Evolutionary conservation across 2,113 vertebrate genomes (phyloP).

Genomic region (Colinus virginianus): DNA sequence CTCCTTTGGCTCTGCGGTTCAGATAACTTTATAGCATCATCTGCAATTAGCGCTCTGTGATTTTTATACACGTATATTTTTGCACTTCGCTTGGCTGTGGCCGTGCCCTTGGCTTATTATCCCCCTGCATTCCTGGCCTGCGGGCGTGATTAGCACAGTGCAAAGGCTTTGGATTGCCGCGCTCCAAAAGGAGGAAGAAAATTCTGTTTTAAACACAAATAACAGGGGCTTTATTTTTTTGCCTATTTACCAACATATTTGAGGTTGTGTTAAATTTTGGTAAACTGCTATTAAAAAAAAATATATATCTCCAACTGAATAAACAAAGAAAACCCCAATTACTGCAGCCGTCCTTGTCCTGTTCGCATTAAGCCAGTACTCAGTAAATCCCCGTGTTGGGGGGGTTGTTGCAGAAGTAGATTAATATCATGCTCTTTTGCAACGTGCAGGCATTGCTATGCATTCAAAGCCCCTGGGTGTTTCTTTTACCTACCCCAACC

Average conservation of each 20-base stretch:
- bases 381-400: background rate
- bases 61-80: background rate
- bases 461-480: conserved; percentile 19
- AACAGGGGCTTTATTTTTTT: background rate
- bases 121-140: conserved; percentile 43
- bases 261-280: conserved; percentile 24
- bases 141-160: conserved; percentile 9
- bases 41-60: conserved; percentile 26
- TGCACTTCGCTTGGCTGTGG: conserved; percentile 20
- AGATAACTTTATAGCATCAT: background rate
- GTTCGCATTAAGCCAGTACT: background rate
- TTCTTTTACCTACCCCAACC: conserved; percentile 3
- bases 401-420: conserved; percentile 21
- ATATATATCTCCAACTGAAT: background rate
- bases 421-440: background rate
- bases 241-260: background rate
- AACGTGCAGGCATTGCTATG: background rate
- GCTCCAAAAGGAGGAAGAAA: conserved; percentile 7
- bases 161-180: background rate
- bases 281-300: background rate
- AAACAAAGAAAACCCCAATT: background rate
- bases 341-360: background rate
- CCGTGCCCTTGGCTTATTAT: conserved; percentile 58
- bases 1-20: background rate
- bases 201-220: conserved; percentile 2